Conservation (phyloP, 2,888 invertebrate species). For the Stenoptilia bipunctidactyla region DNA sequence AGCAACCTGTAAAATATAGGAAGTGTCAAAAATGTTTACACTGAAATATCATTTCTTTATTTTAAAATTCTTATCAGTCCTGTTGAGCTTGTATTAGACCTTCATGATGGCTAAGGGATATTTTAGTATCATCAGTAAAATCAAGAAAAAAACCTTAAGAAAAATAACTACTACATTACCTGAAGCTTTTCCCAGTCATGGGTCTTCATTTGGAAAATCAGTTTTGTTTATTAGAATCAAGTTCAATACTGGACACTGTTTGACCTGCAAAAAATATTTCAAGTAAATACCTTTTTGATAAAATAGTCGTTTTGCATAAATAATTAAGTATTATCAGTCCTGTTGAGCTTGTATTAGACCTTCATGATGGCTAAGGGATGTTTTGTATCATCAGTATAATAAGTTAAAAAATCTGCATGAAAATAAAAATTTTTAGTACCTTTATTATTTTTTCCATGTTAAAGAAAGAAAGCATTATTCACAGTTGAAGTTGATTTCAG, state of each 20-base stretch:
- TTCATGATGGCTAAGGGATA: conserved; percentile 22
- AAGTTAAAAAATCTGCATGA: no score
- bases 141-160: no score
- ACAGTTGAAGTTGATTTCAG: no score
- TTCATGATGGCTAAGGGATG: conserved; percentile 27
- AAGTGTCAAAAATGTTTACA: not conserved
- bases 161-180: no score
- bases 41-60: not conserved
- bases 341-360: conserved; percentile 31
- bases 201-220: not conserved
- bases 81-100: conserved; percentile 41
- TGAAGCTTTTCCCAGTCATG: no score
- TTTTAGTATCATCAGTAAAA: no score
- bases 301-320: not conserved
- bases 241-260: no score
- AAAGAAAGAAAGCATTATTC: not conserved
- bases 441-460: not conserved
- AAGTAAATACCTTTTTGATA: not conserved
- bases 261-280: not conserved
- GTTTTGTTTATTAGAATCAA: no score
- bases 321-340: conserved; percentile 19
- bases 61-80: conserved; percentile 28
- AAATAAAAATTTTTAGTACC: no score
- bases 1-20: not conserved
- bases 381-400: conserved; percentile 25